phyloP scores from a whole-genome alignment of 2,888 invertebrate genomes.

The Antheraea yamamai region DNA sequence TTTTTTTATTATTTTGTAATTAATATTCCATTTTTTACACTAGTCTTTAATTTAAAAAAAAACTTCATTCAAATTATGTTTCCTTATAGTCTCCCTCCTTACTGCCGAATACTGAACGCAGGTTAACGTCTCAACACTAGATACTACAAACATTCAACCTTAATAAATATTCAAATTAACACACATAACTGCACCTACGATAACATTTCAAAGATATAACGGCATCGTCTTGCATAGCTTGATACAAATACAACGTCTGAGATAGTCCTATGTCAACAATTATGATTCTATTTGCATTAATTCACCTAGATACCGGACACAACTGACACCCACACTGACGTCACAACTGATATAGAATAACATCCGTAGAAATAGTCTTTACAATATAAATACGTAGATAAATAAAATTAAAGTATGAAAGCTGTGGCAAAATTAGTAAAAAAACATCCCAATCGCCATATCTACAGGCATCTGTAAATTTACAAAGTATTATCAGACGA shows the following conservation, averaged over 20 bases:
- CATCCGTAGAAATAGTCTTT: too few species aligned
- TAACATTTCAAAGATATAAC: conserved; percentile 13
- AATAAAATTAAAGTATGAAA: too few species aligned
- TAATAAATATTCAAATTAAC: conserved; percentile 12
- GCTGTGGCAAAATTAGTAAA: too few species aligned
- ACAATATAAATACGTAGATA: too few species aligned
- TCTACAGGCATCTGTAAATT: too few species aligned
- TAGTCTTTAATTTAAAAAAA: too few species aligned
- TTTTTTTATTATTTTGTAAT: too few species aligned
- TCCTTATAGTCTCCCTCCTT: too few species aligned
- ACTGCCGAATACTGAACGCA: too few species aligned
- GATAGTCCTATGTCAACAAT: background rate
- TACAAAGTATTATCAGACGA: background rate
- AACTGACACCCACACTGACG: background rate
- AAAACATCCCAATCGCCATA: too few species aligned
- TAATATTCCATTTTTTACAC: too few species aligned
- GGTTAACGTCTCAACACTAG: background rate
- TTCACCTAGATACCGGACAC: conserved; percentile 1
- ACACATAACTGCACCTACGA: conserved; percentile 5
- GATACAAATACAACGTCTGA: background rate
- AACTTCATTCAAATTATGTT: too few species aligned
- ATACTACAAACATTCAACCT: background rate
- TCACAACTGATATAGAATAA: background rate
- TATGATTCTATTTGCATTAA: conserved; percentile 10
- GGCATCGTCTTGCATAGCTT: conserved; percentile 9